Conservation (phyloP, 2,888 invertebrate genomes). For the Epinotia ramella region DNA sequence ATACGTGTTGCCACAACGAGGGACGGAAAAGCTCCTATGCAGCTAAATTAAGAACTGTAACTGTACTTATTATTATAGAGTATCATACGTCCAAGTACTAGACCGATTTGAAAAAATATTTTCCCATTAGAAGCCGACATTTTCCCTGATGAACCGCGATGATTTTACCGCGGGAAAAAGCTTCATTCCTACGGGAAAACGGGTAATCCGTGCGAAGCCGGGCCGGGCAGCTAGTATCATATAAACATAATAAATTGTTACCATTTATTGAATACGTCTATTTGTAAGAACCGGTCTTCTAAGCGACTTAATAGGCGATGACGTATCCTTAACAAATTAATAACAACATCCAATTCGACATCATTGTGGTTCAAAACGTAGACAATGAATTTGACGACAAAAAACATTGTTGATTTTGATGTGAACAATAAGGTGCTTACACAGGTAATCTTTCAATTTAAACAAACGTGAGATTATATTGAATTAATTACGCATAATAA, state of each 20-base stretch:
- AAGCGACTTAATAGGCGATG: conserved; percentile 39
- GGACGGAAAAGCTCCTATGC: too few species aligned
- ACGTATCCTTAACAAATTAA: conserved; percentile 41
- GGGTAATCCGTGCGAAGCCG: too few species aligned
- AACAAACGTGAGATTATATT: background rate
- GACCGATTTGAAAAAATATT: too few species aligned
- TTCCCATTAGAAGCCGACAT: too few species aligned
- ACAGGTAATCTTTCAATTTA: conserved; percentile 1
- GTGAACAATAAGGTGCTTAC: conserved; percentile 7
- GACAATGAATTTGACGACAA: conserved; percentile 37
- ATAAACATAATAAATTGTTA: conserved; percentile 36
- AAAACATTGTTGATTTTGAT: conserved; percentile 4
- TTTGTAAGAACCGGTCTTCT: conserved; percentile 40
- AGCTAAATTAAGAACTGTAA: too few species aligned
- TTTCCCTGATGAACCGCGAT: too few species aligned
- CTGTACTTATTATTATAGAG: too few species aligned
- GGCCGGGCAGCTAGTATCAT: too few species aligned
- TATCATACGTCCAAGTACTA: too few species aligned
- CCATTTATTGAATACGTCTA: conserved; percentile 38
- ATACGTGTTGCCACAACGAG: too few species aligned
- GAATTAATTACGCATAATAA: background rate
- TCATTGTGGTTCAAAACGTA: conserved; percentile 30
- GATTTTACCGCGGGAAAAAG: too few species aligned
- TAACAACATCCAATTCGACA: conserved; percentile 37
- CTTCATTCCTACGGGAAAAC: too few species aligned